phyloP scores from a whole-genome alignment of 2,888 invertebrate genomes.

The Brenthis daphne region DNA sequence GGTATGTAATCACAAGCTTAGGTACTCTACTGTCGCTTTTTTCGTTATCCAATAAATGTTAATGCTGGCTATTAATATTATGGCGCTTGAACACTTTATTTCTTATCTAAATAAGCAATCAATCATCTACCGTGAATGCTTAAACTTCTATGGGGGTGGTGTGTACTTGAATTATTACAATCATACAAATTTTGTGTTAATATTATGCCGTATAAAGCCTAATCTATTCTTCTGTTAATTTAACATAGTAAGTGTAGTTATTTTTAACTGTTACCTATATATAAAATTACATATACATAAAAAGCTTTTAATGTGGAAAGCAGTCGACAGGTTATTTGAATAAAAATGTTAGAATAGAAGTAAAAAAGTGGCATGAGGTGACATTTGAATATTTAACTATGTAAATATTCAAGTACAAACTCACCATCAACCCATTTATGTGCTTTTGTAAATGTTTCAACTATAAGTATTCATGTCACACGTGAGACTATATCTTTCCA shows the following conservation, averaged over 20 bases:
- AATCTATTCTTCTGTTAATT: no score
- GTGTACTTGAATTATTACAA: no score
- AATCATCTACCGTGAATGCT: background rate
- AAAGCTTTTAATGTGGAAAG: slow-evolving; percentile 1
- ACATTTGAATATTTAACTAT: slow-evolving; percentile 34
- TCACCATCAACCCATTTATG: slow-evolving; percentile 22
- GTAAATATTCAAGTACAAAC: slow-evolving; percentile 32
- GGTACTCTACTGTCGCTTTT: background rate
- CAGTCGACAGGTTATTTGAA: slow-evolving; percentile 11
- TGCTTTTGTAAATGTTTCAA: slow-evolving; percentile 26
- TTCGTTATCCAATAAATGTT: background rate
- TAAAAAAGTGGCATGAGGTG: slow-evolving; percentile 25
- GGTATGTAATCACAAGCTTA: slow-evolving; percentile 23
- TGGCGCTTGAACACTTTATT: slow-evolving; percentile 6
- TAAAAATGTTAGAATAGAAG: slow-evolving; percentile 22
- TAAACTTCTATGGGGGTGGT: background rate
- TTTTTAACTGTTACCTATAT: no score
- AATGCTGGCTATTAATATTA: background rate
- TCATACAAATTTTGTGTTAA: no score
- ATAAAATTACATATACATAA: slow-evolving; percentile 6
- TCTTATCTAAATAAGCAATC: slow-evolving; percentile 9
- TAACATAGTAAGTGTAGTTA: no score
- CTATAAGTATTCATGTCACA: slow-evolving; percentile 16
- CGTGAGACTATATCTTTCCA: slow-evolving; percentile 23
- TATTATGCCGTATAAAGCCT: no score